Conservation (phyloP, 2,113 vertebrate species). For the Ctenodactylus gundi region DNA sequence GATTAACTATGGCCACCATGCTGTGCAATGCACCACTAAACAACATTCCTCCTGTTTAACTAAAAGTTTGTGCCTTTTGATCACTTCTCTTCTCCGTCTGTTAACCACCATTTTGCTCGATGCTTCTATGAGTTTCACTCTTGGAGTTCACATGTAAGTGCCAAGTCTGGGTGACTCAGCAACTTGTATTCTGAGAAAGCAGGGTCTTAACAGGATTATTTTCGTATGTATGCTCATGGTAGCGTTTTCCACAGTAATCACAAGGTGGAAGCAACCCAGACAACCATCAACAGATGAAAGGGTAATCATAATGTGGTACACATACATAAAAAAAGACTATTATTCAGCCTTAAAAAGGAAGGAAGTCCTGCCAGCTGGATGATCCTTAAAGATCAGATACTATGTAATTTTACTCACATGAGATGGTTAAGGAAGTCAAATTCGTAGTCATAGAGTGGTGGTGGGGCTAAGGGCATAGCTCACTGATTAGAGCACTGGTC, state of each 20-base stretch:
- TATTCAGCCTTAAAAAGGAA: not conserved
- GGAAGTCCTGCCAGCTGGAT: not conserved
- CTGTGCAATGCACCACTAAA: not conserved
- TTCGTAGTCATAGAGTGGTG: not conserved
- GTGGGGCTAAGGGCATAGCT: too few relatives aligned
- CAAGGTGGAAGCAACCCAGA: not conserved
- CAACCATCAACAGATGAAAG: not conserved
- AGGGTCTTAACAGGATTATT: not conserved
- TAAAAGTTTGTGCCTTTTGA: not conserved
- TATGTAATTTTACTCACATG: not conserved
- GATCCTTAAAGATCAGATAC: not conserved
- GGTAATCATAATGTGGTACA: not conserved
- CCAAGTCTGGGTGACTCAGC: too few relatives aligned
- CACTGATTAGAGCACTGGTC: too few relatives aligned
- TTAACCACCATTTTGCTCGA: not conserved
- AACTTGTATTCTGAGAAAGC: not conserved
- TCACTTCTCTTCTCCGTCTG: too few relatives aligned
- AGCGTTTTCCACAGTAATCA: not conserved
- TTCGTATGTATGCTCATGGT: not conserved
- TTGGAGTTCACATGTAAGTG: not conserved
- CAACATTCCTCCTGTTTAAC: not conserved
- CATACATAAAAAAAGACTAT: not conserved
- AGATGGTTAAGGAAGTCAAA: not conserved
- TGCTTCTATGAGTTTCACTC: not conserved
- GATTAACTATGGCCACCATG: not conserved